A percentile compares a stretch with the other conserved stretches of the same genome.
These are phyloP conservation scores for Seriola dumerili DNA, from an alignment of 2,113 vertebrate species.

Conservation along the genomic window DNA sequence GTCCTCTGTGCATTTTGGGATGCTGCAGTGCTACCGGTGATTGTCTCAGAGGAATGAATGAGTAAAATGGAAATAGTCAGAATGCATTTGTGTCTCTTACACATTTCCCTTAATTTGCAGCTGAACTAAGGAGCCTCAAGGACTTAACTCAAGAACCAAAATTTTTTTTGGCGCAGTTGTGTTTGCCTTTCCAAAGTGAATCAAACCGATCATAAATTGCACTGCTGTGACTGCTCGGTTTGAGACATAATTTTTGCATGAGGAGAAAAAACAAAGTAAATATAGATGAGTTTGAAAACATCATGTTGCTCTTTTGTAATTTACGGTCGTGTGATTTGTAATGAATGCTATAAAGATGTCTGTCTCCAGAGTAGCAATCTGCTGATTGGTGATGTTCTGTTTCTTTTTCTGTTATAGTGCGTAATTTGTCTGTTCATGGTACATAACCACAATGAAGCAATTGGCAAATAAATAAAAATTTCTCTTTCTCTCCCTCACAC, in stretches of 20 bases:
- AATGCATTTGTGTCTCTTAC: not conserved
- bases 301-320: not conserved
- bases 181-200: not conserved
- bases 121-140: not conserved
- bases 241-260: not conserved
- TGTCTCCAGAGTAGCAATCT: constrained; percentile 12
- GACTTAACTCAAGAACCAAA: too few species aligned
- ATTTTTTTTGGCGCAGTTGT: not conserved
- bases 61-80: not conserved
- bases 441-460: not conserved
- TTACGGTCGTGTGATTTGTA: not conserved
- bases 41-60: not conserved
- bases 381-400: not conserved
- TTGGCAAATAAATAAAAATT: not conserved
- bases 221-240: not conserved
- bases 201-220: not conserved
- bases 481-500: not conserved
- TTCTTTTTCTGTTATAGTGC: not conserved
- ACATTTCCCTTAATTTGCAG: not conserved
- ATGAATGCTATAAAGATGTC: not conserved
- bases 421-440: constrained; percentile 7
- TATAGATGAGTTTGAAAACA: not conserved
- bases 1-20: not conserved
- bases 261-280: not conserved
- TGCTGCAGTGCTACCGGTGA: not conserved